These are phyloP conservation scores for Falco columbarius DNA, from an alignment of 2,797 vertebrate genomes.

Conservation along the genomic window DNA sequence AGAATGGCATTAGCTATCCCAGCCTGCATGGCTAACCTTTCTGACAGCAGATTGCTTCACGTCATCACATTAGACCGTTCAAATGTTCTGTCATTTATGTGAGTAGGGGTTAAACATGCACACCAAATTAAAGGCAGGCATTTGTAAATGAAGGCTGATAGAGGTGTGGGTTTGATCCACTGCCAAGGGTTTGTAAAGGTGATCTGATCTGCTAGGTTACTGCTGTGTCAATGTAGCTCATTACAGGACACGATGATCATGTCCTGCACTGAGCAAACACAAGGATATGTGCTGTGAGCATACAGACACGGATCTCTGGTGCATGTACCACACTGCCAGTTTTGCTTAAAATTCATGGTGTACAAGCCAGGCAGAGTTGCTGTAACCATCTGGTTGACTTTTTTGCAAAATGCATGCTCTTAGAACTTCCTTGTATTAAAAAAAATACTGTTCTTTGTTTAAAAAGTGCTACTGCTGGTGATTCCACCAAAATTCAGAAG, in stretches of 20 bases:
- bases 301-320: background rate
- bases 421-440: background rate
- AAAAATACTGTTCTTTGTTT: background rate
- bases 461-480: background rate
- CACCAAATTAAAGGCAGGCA: background rate
- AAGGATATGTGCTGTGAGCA: background rate
- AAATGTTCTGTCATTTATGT: background rate
- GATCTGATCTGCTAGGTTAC: background rate
- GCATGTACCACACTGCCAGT: background rate
- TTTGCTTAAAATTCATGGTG: background rate
- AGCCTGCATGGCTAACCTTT: background rate
- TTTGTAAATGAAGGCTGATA: background rate
- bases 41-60: background rate
- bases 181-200: background rate
- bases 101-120: background rate
- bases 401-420: background rate
- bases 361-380: background rate
- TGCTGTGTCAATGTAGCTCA: background rate
- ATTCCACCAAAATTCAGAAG: background rate
- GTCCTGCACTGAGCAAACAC: background rate
- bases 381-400: background rate
- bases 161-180: background rate
- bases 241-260: background rate
- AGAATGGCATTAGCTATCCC: fast-evolving
- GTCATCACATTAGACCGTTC: background rate